Evolutionary conservation across 2,888 invertebrate genomes (phyloP), one percentile per base, ranked within the genome.

Genomic region (Stenodera caucasica): DNA sequence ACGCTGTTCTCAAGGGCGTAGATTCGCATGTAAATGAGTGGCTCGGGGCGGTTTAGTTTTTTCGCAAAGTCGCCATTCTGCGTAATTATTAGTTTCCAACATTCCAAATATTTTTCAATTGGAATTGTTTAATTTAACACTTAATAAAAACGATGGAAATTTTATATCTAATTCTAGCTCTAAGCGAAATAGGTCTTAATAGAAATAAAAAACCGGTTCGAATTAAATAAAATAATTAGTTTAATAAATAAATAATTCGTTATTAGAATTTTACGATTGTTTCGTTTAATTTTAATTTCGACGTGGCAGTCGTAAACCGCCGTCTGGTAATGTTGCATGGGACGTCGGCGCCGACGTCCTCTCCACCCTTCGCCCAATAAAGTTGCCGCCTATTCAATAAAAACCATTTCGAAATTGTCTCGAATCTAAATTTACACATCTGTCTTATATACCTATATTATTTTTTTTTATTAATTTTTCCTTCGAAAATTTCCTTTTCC

Each of bases 341-440:
- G 45, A 45, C 21, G 45, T 45, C 21, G 45, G 45, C 45, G 45
- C 45, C 45, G 45, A 2, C 18, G 18, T 2, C 9, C 11, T 32
- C 32, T 32, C 9, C 11, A 32, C 32, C 45, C 45, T 45, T 21
- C 12, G 1, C 5, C 5, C 14, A 14, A 0, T 26, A 26, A 5
- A 26, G 3, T 26, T 7, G 3, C 26, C 35, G 35, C 35, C 35
- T 18, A 5, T 45, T 45, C 45, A 21, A 45, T 45, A 21, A 45
- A 45, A 45, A 21, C 14, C 5, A 8, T 37, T 37, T 14, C 37
- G 2, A 37, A 37, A 21, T 21, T 21, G 21, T 45, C 45, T 11
- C 45, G 21, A 45, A 45, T 45, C 45, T 45, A 45, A 45, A 45
- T 45, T 45, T 45, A n/a, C n/a, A 45, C 45, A 37, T 37, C 37